Base-by-base conservation (phyloP, 1,140 invertebrate genomes). In the Babylonia areolata region DNA sequence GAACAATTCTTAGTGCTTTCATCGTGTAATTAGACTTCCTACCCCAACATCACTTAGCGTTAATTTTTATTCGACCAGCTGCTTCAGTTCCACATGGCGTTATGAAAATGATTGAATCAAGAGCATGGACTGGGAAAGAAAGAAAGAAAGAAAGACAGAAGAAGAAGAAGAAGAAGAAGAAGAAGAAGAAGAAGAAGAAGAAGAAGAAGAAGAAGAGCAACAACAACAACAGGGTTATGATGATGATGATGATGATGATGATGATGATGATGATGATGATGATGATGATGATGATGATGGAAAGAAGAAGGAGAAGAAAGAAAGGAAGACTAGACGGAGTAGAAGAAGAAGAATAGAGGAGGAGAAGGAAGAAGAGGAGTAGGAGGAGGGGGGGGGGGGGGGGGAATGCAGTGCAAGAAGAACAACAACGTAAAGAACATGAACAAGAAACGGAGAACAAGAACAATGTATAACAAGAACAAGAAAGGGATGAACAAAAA, bases 171-270 rank as follows among this genome's bases (percentile, higher is more conserved):
- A 71, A 11, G 31, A 33, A 69, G 64, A 71, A 37, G 54, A 33
- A 31, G 33, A 9, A 80, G 78, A 80, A 31, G 28, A 9, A 80
- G 78, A 80, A 35, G 31, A 15, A 82, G 81, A 82, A 35, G 28
- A 23, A 37, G 81, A 42, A 33, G 42, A 15, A 84, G 69, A 84
- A 33, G 35, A 5, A 84, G 35, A 73, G 42, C n/a, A n/a, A n/a
- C n/a, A n/a, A n/a, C n/a, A n/a, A n/a, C n/a, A n/a, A n/a, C n/a
- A n/a, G n/a, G n/a, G n/a, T n/a, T n/a, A n/a, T n/a, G n/a, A n/a
- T n/a, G n/a, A n/a, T n/a, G n/a, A n/a, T n/a, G n/a, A n/a, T n/a
- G n/a, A n/a, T n/a, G n/a, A n/a, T n/a, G n/a, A n/a, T n/a, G n/a
- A n/a, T n/a, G n/a, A n/a, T n/a, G n/a, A n/a, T n/a, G n/a, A n/a